Evolutionary conservation across 2,888 invertebrate species (phyloP), one percentile per base, ranked within the genome.

Genomic region (Linnaemya tessellans): DNA sequence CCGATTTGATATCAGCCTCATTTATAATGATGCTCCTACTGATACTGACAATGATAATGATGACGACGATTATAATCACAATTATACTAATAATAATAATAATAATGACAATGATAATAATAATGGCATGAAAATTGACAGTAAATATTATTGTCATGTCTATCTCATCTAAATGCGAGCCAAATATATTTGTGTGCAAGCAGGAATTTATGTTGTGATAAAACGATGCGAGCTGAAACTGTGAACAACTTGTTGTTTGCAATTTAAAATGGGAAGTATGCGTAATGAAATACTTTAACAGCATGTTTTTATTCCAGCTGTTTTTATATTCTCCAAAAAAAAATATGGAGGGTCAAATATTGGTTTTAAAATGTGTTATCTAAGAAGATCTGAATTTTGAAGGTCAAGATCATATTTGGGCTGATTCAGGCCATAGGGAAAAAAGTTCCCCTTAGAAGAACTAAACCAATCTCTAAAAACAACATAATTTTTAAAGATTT

Each of bases 101-200:
- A 43, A 80, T 65, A 25, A 67, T 41, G 49, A 84, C 56, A 30
- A 85, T 81, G 35, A 84, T 82, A 64, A 85, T 70, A 75, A 82
- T 85, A 80, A 85, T 82, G 75, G 75, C 85, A 82, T 67, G 85
- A 85, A 85, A 85, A 85, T 85, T 85, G 85, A 85, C 82, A 85
- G 65, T 82, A 60, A 60, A 60, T 38, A 82, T 85, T 85, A 85
- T 85, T 85, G 85, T 82, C 85, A 82, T 82, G 79, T 80, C 80
- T 82, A 80, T 85, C 65, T 65, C 70, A 82, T 75, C 82, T 82
- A 75, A 79, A 85, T 79, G 25, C 41, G 65, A 78, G 22, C 41
- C 49, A 80, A 35, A 70, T 64, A 74, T 5, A 79, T 49, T 58
- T 71, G 38, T 67, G 51, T 54, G 38, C 41, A 58, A 49, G 49